Evolutionary conservation across 2,888 invertebrate genomes (phyloP), one percentile per base, ranked within the genome.

Genomic region (Caenorhabditis wallacei): DNA sequence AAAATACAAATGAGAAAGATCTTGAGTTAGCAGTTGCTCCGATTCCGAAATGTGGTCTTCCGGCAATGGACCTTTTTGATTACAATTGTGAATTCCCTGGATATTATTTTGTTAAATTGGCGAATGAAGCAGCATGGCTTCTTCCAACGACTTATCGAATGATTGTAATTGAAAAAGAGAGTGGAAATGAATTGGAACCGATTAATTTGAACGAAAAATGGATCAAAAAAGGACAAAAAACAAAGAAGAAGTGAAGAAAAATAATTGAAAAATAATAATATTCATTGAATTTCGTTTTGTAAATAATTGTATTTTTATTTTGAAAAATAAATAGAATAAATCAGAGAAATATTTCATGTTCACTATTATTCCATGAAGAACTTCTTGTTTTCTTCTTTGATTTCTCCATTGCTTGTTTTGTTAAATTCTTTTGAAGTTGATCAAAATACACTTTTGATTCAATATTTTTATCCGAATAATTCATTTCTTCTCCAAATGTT

Each of bases 31-130:
- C 69, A 8, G 84, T 84, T 16, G 80, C 85, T 13, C 78, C 88
- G 0, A 85, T 85, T 64, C 86, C 85, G 10, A 87, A 85, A 46
- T 84, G 85, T 53, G 85, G 87, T 0, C 78, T 87, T 8, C 86
- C 87, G 0, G 82, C 87, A 10, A 87, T 88, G 80, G 88, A 88
- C 57, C 54, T 74, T 48, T 87, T 86, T 37, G 86, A 87, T 43
- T 87, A 86, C 43, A 82, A 71, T 16, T 84, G 85, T 43, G 86
- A 86, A 59, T 40, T 69, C 0, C 69, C 80, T 13, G 88, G 88
- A 40, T 88, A 86, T 56, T 88, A 88, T 61, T 82, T 80, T 64
- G 57, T 86, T 13, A 83, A 81, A 64, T 43, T 87, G 40, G 35
- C 80, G 0, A 87, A 87, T 56, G 85, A 87, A 43, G 83, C 87